Base-by-base conservation (phyloP, 2,797 vertebrate species). In the Pangasius larnaudii region DNA sequence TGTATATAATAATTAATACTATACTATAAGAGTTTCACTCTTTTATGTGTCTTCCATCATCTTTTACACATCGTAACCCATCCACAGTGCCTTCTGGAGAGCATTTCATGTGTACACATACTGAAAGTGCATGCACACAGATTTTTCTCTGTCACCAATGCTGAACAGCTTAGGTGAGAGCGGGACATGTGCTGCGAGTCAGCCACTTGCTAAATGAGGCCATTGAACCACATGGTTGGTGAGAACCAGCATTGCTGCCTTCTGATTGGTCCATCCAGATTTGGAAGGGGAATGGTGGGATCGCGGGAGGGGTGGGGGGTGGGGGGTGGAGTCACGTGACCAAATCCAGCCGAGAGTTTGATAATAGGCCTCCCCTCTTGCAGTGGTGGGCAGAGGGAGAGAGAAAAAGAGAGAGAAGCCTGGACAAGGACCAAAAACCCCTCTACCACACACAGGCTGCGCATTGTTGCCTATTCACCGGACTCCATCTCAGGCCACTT, bases 371-470 rank as follows among this genome's bases (percentile, higher is more conserved):
- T 94, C 95, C 95, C 94, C 95, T 95, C 95, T 95, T 92, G 92
- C 94, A 95, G 95, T 77, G 88, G 93, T 95, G 94, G 85, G 53
- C 79, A 86, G 71, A 65, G 78, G 14, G 88, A 77, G 49, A 77
- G 85, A 75, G 94, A 82, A 79, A 87, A 79, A 71, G 87, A 86
- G 89, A 89, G 85, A 85, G 81, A 92, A 94, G 94, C 93, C 95
- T 97, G 96, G 96, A 96, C 93, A 92, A 93, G 94, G 94, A 96
- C 95, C 96, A 96, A 95, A 96, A 96, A 95, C 91, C 94, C 93
- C 95, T 95, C 93, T 95, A 95, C 95, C 96, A 96, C 96, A 96
- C 96, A 97, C 96, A 97, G 96, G 95, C 95, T 91, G 93, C 88
- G 93, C 95, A 95, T 97, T 97, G 96, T 97, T 96, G 95, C 84